These are phyloP conservation scores for Anticlea derivata DNA, from an alignment of 2,888 invertebrate species.

Conservation along the genomic window DNA sequence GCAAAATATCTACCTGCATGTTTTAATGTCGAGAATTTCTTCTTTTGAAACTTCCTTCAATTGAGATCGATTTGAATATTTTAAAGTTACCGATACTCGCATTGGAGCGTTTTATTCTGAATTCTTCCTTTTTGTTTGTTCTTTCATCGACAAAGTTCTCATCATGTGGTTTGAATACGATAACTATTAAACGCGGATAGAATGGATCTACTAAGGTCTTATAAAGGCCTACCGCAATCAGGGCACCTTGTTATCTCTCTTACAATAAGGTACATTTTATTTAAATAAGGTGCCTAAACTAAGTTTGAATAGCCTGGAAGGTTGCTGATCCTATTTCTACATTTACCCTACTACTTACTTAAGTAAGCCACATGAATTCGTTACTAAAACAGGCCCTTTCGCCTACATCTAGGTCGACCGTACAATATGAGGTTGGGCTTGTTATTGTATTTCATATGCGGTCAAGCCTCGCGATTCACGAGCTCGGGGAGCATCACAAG, in stretches of 20 bases:
- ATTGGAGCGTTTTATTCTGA: constrained; percentile 26
- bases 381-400: constrained; percentile 8
- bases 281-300: too few relatives aligned
- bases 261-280: too few relatives aligned
- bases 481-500: constrained; percentile 50
- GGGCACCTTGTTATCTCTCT: too few relatives aligned
- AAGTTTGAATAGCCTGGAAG: too few relatives aligned
- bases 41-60: constrained; percentile 60
- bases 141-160: background rate
- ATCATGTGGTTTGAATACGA: background rate
- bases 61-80: constrained; percentile 56
- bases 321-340: too few relatives aligned
- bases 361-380: background rate
- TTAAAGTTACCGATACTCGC: constrained; percentile 41
- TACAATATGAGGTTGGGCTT: constrained; percentile 31
- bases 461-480: constrained; percentile 34
- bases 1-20: constrained; percentile 73
- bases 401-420: constrained; percentile 18
- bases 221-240: too few relatives aligned
- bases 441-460: constrained; percentile 28
- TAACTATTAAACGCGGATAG: too few relatives aligned
- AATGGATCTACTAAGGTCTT: too few relatives aligned
- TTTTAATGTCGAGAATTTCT: constrained; percentile 70
- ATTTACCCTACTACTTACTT: background rate
- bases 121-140: constrained; percentile 16